phyloP scores from a whole-genome alignment of 2,797 vertebrate genomes.

The Orientallactaga sibirica region DNA sequence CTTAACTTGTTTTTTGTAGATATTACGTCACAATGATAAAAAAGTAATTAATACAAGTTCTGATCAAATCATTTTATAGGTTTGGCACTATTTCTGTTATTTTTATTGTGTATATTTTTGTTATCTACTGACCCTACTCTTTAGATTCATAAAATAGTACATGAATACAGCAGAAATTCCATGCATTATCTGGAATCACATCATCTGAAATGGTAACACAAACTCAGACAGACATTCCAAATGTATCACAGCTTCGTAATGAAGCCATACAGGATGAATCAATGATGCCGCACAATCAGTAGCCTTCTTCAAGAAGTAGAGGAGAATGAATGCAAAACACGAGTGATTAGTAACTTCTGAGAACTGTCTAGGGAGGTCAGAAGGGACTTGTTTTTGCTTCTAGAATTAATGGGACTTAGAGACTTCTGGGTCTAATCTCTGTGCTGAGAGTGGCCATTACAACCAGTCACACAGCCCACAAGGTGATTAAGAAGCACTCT shows the following conservation, averaged over 20 bases:
- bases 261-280: neutral
- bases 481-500: neutral
- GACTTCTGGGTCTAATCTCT: neutral
- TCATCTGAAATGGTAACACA: neutral
- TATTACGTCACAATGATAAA: neutral
- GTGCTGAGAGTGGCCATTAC: neutral
- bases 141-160: slow-evolving; percentile 19
- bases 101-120: neutral
- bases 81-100: neutral
- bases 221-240: neutral
- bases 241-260: neutral
- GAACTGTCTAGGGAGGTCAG: neutral
- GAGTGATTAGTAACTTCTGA: neutral
- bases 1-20: neutral
- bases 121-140: neutral
- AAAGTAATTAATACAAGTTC: neutral
- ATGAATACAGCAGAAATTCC: neutral
- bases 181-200: neutral
- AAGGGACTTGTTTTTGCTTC: neutral
- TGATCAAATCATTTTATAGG: neutral
- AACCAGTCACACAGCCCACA: neutral
- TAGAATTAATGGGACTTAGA: neutral
- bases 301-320: neutral
- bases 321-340: neutral
- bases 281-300: neutral